Percentiles rank a stretch among this genome's conserved stretches.
Evolutionary conservation across 1,140 invertebrate species (phyloP).

Genomic region (Aphaenogaster rudis): DNA sequence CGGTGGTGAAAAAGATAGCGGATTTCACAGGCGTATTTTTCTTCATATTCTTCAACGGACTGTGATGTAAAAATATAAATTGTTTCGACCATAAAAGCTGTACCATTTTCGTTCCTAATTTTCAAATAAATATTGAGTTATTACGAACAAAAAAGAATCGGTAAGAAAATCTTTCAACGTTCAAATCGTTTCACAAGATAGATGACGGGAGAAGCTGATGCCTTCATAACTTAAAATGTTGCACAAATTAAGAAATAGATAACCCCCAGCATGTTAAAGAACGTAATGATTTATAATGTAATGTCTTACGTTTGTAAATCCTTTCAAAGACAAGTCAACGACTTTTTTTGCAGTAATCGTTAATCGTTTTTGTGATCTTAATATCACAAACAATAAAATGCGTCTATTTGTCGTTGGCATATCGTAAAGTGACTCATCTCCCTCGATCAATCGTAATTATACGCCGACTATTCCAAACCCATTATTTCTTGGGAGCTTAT

Average conservation of each 20-base stretch:
- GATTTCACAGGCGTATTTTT: not conserved
- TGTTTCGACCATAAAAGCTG: not conserved
- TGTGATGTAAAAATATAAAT: not conserved
- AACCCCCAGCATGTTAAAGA: not conserved
- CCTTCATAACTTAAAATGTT: constrained; percentile 47
- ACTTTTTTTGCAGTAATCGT: constrained; percentile 66
- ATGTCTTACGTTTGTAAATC: constrained; percentile 60
- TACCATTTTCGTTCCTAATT: not conserved
- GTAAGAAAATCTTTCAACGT: not conserved
- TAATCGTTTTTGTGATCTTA: constrained; percentile 69
- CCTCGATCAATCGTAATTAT: constrained; percentile 44
- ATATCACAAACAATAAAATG: constrained; percentile 60
- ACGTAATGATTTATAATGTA: not conserved
- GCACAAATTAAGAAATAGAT: not conserved
- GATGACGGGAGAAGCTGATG: constrained; percentile 27
- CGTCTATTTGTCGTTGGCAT: constrained; percentile 34
- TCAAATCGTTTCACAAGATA: not conserved
- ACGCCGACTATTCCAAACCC: constrained; percentile 2
- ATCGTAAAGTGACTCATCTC: constrained; percentile 39
- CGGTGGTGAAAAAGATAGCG: not conserved
- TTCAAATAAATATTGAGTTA: not conserved
- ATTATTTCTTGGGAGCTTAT: constrained; percentile 27
- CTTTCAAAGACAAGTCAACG: constrained; percentile 56
- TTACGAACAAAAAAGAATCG: not conserved
- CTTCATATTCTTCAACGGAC: no score